Evolutionary conservation across 2,113 vertebrate genomes (phyloP).

Genomic region (Peucedramus taeniatus): DNA sequence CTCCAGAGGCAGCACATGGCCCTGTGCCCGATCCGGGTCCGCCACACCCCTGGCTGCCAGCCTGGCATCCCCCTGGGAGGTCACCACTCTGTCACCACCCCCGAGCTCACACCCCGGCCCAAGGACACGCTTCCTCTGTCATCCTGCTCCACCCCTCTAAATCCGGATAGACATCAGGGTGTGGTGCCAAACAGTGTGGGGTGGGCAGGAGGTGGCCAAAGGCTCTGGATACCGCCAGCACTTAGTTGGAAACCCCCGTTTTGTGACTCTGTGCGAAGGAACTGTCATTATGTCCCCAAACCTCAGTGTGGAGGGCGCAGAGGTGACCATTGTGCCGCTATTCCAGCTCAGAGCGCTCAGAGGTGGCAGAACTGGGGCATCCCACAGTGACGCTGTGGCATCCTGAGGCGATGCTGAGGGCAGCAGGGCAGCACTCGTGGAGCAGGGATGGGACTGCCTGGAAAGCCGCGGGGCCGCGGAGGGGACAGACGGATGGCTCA

Average conservation of each 20-base stretch:
- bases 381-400: not conserved
- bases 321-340: accelerated
- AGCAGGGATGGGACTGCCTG: not conserved
- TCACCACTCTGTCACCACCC: not conserved
- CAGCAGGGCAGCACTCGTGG: not conserved
- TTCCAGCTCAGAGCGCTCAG: not conserved
- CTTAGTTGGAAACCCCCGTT: accelerated
- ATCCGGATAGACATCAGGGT: accelerated
- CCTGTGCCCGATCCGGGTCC: not conserved
- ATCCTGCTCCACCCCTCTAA: not conserved
- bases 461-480: too few species aligned
- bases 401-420: not conserved
- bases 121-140: not conserved
- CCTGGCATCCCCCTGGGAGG: not conserved
- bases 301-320: accelerated
- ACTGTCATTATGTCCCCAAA: not conserved
- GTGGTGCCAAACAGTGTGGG: accelerated
- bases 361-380: not conserved
- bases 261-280: not conserved
- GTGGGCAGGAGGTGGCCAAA: not conserved
- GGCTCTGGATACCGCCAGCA: not conserved
- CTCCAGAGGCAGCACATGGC: not conserved
- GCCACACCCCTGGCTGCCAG: accelerated
- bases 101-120: not conserved
- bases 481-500: not conserved